Evolutionary conservation across 2,797 vertebrate genomes (phyloP).

Genomic region (Poecilia picta): DNA sequence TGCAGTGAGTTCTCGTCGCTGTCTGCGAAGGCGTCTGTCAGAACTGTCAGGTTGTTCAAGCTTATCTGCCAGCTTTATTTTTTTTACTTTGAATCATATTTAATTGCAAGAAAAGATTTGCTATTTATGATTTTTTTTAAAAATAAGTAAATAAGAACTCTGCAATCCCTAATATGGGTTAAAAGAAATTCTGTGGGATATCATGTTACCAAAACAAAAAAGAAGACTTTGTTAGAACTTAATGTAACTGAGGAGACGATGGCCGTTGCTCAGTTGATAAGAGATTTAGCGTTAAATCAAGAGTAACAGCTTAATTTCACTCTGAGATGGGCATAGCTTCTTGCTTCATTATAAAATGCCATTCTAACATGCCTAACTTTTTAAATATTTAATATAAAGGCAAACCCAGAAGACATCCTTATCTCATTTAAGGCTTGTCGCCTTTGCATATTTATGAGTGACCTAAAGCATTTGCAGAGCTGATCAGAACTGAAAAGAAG

Average conservation of each 20-base stretch:
- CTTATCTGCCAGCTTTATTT: not conserved
- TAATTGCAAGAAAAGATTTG: not conserved
- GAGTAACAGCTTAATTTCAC: constrained; percentile 29
- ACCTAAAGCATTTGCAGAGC: constrained; percentile 66
- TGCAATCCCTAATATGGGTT: not conserved
- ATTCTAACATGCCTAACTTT: constrained; percentile 23
- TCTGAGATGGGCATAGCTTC: constrained; percentile 24
- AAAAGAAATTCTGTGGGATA: not conserved
- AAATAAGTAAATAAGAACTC: not conserved
- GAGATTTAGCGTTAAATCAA: constrained; percentile 38
- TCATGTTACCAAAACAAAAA: not conserved
- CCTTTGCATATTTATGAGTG: constrained; percentile 75
- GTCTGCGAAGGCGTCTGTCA: not conserved
- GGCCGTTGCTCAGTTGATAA: not conserved
- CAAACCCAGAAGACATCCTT: constrained; percentile 58
- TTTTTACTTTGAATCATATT: not conserved
- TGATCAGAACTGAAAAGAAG: constrained; percentile 67
- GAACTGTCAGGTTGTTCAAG: constrained; percentile 1
- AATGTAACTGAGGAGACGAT: not conserved
- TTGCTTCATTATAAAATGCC: constrained; percentile 21
- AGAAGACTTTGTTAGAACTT: not conserved
- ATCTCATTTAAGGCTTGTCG: constrained; percentile 43
- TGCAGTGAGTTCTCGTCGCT: not conserved
- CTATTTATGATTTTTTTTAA: not conserved
- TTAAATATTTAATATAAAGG: constrained; percentile 42